These are phyloP conservation scores for Electrophaes corylata DNA, from an alignment of 2,888 invertebrate species.

Conservation along the genomic window DNA sequence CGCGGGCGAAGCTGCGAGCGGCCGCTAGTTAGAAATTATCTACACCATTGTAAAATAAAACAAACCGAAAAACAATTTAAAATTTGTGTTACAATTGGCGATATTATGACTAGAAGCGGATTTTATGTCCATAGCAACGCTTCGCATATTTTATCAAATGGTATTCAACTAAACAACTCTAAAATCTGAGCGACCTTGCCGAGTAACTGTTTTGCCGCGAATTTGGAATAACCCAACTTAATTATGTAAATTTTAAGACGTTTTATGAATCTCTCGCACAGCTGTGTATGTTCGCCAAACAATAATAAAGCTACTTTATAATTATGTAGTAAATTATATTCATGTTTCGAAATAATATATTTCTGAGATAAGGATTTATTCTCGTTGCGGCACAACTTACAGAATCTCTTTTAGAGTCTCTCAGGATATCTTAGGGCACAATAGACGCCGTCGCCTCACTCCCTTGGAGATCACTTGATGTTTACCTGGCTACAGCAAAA, in stretches of 20 bases:
- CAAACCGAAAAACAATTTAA: neutral
- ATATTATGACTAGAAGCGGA: neutral
- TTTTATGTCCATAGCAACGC: constrained; percentile 25
- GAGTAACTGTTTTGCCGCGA: constrained; percentile 60
- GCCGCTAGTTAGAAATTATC: no score
- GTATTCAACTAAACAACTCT: constrained; percentile 12
- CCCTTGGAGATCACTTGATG: no score
- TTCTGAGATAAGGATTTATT: neutral
- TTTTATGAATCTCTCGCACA: constrained; percentile 51
- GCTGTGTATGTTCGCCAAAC: constrained; percentile 54
- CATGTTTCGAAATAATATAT: neutral
- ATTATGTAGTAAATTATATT: neutral
- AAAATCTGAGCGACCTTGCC: constrained; percentile 58
- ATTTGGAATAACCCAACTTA: constrained; percentile 56
- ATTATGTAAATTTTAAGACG: constrained; percentile 53
- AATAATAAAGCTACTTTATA: constrained; percentile 39
- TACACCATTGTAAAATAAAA: neutral
- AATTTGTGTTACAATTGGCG: neutral
- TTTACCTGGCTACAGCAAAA: no score
- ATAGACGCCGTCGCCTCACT: no score
- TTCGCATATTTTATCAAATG: constrained; percentile 13
- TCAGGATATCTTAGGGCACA: no score
- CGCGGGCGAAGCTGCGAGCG: no score
- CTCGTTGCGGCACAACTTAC: no score
- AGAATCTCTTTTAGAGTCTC: no score